Base-by-base conservation (phyloP, 2,113 vertebrate species). In the Pao palembangensis region DNA sequence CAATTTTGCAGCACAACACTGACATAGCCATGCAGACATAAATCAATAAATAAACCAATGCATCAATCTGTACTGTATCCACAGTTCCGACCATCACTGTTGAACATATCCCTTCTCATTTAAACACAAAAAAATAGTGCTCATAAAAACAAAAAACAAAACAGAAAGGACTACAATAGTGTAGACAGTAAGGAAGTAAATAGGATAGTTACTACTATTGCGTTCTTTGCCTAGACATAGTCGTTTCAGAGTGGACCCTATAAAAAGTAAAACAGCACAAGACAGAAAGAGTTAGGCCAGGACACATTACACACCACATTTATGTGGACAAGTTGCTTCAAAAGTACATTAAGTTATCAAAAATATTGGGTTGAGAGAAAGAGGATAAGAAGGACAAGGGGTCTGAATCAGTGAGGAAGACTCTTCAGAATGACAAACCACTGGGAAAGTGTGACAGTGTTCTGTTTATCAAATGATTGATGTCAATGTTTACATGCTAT, bases 201-300 rank as follows among this genome's bases (percentile, higher is more conserved):
- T 78, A 78, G 85, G 94, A 98, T 98, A 98, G 93, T 98, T 98
- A 98, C 95, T 96, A 96, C 94, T 96, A 94, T 93, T 96, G 93
- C 94, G 96, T 87, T 98, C 95, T 96, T 98, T 98, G 93, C 96
- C 95, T 93, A 98, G 95, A 94, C 96, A 98, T 90, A 98, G 95
- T 92, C 96, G 96, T 95, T 98, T 98, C 94, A 98, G 92, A 91
- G 96, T 96, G 89, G 95, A 96, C 96, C 96, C 96, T 98, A 95
- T 89, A 93, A 86, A 58, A 92, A 87, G 94, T 91, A 95, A 92
- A 92, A 96, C 88, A 93, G 94, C 93, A 98, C 91, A 96, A 94
- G 93, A 98, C 93, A 98, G 51, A 94, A 82, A 95, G 85, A 89
- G 93, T 99, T 98, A 99, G 93, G 93, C 88, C 83, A 66, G 74